Conservation (phyloP, 2,888 invertebrate genomes). For the Neuroscelio doddi region DNA sequence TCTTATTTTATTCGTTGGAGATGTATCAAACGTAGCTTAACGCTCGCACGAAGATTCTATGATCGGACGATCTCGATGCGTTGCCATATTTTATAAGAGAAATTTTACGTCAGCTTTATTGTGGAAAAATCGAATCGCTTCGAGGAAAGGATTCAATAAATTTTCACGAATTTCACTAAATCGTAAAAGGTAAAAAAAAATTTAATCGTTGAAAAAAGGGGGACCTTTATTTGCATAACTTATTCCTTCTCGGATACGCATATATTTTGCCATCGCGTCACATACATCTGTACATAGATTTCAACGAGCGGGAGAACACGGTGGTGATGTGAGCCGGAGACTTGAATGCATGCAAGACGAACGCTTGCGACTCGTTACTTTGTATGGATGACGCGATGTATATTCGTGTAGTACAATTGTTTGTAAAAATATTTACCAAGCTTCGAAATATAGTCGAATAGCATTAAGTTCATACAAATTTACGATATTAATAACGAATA, state of each 20-base stretch:
- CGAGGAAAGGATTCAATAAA: neutral
- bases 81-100: constrained; percentile 28
- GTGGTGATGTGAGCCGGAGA: constrained; percentile 12
- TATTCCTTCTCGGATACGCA: no score
- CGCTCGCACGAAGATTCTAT: constrained; percentile 34
- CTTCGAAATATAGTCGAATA: no score
- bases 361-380: no score
- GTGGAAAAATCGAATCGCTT: constrained; percentile 21
- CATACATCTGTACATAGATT: constrained; percentile 42
- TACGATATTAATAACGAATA: no score
- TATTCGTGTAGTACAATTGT: no score
- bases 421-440: no score
- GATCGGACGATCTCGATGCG: constrained; percentile 32
- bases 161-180: neutral
- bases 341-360: constrained; percentile 41
- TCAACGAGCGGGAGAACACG: constrained; percentile 29
- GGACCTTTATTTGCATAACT: no score
- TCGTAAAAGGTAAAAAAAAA: no score
- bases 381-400: no score
- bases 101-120: constrained; percentile 23
- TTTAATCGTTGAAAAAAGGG: no score
- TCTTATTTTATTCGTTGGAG: constrained; percentile 33
- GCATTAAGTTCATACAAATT: no score
- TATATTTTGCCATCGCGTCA: constrained; percentile 36
- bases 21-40: constrained; percentile 25